phyloP scores from a whole-genome alignment of 2,113 vertebrate genomes.

The Ptyas mucosa region DNA sequence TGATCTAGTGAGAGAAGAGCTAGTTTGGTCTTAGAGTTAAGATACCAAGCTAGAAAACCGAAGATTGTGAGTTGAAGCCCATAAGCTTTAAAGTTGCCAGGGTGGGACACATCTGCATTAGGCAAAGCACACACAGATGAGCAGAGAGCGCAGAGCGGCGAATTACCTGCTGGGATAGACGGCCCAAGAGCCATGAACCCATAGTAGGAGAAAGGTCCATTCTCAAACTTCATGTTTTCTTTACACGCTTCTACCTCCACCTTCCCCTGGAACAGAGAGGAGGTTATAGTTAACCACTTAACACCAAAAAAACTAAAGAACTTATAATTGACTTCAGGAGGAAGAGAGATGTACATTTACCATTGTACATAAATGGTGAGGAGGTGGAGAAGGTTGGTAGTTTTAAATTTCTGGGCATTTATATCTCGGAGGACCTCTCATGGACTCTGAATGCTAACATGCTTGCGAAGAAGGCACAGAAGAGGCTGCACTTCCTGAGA shows the following conservation, averaged over 20 bases:
- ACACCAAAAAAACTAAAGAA: no score
- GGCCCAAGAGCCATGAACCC: slow-evolving; percentile 86
- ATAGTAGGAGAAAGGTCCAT: slow-evolving; percentile 91
- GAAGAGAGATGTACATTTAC: no score
- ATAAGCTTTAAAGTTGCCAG: background rate
- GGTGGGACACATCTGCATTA: background rate
- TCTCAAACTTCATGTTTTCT: slow-evolving; percentile 98
- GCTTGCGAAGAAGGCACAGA: no score
- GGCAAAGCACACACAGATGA: background rate
- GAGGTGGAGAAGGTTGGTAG: no score
- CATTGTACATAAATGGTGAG: no score
- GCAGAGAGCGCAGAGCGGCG: rapidly evolving
- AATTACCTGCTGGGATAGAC: slow-evolving; percentile 27
- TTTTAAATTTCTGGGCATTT: no score
- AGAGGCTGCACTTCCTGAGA: no score
- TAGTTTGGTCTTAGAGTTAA: no score
- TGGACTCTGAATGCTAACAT: no score
- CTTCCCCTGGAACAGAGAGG: slow-evolving; percentile 75
- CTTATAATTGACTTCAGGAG: no score
- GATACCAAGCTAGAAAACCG: background rate
- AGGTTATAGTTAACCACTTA: background rate
- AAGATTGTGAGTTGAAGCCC: background rate
- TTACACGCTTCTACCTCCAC: slow-evolving; percentile 93
- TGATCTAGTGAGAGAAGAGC: no score
- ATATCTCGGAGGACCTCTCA: no score